phyloP scores from a whole-genome alignment of 2,113 vertebrate genomes.

The Maccullochella peelii region DNA sequence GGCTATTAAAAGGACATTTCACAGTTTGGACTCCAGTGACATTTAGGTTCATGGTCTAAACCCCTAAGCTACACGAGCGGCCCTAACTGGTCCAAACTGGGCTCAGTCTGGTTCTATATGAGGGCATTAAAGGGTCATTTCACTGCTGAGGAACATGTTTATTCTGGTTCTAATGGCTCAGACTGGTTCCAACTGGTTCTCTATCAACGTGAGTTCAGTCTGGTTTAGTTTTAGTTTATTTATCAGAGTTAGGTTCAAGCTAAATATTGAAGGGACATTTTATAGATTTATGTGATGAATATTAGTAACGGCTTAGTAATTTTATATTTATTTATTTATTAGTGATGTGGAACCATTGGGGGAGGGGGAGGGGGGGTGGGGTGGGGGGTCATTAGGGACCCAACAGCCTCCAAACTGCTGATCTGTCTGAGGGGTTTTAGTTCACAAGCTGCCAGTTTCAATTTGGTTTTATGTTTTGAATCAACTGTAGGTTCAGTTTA shows the following conservation, averaged over 20 bases:
- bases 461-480: background rate
- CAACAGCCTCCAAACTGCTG: too few species aligned
- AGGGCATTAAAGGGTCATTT: conserved; percentile 11
- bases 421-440: too few species aligned
- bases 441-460: background rate
- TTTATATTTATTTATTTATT: background rate
- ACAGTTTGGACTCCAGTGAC: too few species aligned
- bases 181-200: background rate
- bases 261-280: background rate
- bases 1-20: too few species aligned
- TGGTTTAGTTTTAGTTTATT: background rate
- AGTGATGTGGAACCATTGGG: background rate
- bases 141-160: background rate
- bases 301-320: background rate
- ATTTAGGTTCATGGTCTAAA: too few species aligned
- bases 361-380: too few species aligned
- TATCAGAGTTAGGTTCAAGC: background rate
- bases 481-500: background rate
- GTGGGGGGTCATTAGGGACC: too few species aligned
- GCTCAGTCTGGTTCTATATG: background rate
- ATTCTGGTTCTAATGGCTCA: background rate
- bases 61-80: too few species aligned
- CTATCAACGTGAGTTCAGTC: background rate
- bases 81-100: too few species aligned
- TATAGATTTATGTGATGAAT: background rate